Conservation (phyloP, 2,797 vertebrate species). For the Gambusia yucatana region DNA sequence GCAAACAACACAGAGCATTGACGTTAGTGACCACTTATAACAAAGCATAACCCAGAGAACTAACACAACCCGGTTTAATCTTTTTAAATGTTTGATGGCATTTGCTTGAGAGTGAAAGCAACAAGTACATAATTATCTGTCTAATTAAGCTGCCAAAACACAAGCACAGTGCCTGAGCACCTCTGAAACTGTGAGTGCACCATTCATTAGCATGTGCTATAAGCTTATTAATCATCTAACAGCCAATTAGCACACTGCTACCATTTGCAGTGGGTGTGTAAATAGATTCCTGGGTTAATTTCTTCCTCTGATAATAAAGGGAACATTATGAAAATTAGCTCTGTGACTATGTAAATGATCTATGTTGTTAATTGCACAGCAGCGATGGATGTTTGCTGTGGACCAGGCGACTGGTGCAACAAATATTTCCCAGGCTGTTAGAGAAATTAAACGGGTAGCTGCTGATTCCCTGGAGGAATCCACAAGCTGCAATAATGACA, state of each 20-base stretch:
- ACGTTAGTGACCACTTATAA: conserved; percentile 25
- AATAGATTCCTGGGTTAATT: conserved; percentile 99
- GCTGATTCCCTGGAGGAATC: conserved; percentile 77
- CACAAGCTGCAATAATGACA: conserved; percentile 80
- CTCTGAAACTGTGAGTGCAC: conserved; percentile 93
- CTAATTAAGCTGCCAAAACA: conserved; percentile 99
- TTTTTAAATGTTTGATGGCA: conserved; percentile 94
- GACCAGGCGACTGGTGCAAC: conserved; percentile 78
- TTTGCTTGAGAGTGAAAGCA: conserved; percentile 94
- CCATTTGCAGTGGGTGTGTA: conserved; percentile 98
- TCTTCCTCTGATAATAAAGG: conserved; percentile 99
- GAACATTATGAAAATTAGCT: conserved; percentile 99
- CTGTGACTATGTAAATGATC: conserved; percentile 98
- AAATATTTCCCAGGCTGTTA: conserved; percentile 84
- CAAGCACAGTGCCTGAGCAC: conserved; percentile 93
- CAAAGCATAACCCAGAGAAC: conserved; percentile 37
- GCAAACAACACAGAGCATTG: conserved; percentile 13
- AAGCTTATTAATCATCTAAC: conserved; percentile 99
- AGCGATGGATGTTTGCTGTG: conserved; percentile 82
- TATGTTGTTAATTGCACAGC: conserved; percentile 94
- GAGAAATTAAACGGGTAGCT: conserved; percentile 82
- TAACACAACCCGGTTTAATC: conserved; percentile 88
- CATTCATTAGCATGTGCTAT: conserved; percentile 98
- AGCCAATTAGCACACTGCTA: conserved; percentile 99
- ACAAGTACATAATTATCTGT: conserved; percentile 99